Evolutionary conservation across 30 jellyfish, hydroid and myxozoan genomes (phyloP).

Genomic region (Aurelia aurita): DNA sequence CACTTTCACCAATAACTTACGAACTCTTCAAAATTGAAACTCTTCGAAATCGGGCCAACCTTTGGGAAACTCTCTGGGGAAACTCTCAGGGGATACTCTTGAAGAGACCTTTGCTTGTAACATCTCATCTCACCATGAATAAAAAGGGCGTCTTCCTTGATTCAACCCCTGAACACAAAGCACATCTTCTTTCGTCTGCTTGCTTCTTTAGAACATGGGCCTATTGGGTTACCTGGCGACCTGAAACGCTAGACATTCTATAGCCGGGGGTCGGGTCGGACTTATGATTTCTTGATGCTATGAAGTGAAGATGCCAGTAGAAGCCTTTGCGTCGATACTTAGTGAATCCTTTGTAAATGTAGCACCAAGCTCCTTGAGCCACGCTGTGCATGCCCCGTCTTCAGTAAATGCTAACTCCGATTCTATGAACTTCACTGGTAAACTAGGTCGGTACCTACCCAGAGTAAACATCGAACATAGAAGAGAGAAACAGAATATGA

Average conservation of each 20-base stretch:
- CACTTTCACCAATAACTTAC: too few species aligned
- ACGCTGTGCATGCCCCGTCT: constrained; percentile 80
- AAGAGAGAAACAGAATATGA: constrained; percentile 57
- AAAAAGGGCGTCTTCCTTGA: too few species aligned
- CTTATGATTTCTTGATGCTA: constrained; percentile 44
- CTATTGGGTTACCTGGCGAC: constrained; percentile 36
- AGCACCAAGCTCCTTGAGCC: constrained; percentile 94
- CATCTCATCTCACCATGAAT: background rate
- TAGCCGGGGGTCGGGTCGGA: constrained; percentile 36
- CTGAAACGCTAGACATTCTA: constrained; percentile 47
- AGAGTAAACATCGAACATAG: constrained; percentile 68
- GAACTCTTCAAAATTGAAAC: too few species aligned
- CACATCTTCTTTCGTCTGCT: too few species aligned
- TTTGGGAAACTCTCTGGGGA: background rate
- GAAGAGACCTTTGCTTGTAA: too few species aligned
- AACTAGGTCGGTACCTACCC: constrained; percentile 99
- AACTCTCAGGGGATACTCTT: background rate
- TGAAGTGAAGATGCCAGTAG: constrained; percentile 65
- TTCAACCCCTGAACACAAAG: too few species aligned
- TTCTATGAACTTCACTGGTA: constrained; percentile 85
- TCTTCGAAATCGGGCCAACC: too few species aligned
- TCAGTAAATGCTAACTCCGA: constrained; percentile 93
- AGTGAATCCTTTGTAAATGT: constrained; percentile 78
- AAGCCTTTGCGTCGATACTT: constrained; percentile 95
- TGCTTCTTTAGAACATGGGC: constrained; percentile 27